These are phyloP conservation scores for Myotis vivesi DNA, from an alignment of 2,797 vertebrate species.

Conservation along the genomic window DNA sequence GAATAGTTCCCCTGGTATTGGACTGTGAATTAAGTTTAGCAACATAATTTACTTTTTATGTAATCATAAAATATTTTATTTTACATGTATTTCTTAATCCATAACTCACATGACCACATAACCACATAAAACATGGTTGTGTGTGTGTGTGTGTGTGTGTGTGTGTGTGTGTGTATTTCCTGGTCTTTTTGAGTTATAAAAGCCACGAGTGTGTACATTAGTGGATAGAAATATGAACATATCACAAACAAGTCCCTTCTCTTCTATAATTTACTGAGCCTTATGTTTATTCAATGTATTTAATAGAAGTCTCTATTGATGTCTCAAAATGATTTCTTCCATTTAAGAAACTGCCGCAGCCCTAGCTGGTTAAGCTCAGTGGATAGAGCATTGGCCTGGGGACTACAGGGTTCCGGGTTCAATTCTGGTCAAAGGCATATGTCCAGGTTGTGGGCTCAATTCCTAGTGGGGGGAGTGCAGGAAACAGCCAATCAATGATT, in stretches of 20 bases:
- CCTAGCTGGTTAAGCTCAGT: too few relatives aligned
- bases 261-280: neutral
- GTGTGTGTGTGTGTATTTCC: neutral
- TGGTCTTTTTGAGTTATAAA: neutral
- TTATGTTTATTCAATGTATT: slow-evolving; percentile 6
- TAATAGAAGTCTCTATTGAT: neutral
- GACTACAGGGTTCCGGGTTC: too few relatives aligned
- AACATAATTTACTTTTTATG: slow-evolving; percentile 21
- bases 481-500: too few relatives aligned
- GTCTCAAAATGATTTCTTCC: neutral
- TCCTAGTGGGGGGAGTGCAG: too few relatives aligned
- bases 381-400: too few relatives aligned
- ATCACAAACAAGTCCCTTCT: neutral
- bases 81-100: slow-evolving; percentile 32
- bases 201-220: neutral
- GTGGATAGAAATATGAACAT: neutral
- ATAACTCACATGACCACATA: neutral
- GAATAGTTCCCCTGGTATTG: neutral
- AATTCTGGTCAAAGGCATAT: too few relatives aligned
- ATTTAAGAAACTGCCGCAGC: neutral
- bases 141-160: neutral
- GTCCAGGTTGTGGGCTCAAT: too few relatives aligned
- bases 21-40: neutral
- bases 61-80: slow-evolving; percentile 36
- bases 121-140: neutral